Evolutionary conservation across 2,797 vertebrate genomes (phyloP), one percentile per base, ranked within the genome.

Genomic region (Delichon dasypus): DNA sequence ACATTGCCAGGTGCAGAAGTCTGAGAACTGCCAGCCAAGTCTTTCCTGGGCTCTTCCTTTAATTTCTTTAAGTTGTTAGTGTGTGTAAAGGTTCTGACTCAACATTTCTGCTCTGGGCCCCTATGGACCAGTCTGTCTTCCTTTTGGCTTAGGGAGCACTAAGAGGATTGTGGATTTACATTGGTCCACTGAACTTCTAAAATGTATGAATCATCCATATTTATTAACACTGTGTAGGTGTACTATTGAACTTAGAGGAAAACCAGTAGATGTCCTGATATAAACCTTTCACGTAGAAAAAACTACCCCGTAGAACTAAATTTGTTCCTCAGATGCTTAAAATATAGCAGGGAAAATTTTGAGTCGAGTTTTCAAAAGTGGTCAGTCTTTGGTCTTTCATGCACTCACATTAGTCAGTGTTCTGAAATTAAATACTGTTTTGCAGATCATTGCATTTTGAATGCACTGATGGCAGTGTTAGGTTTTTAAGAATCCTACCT

Each of bases 1-100:
- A 9, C 10, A 11, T 14, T 86, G 73, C 81, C 93, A 95, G 95
- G 88, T 96, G 95, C 90, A 94, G 81, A 72, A 80, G 20, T 25
- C 50, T 90, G 81, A 82, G 67, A 83, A 85, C 55, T 74, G 29
- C 80, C 77, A 95, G 57, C 38, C 61, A 83, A 40, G 61, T 7
- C 13, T 85, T 89, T 79, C 55, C 67, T 80, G 42, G 78, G 68
- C 20, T 94, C 48, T 67, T 94, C 40, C 70, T 78, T 91, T 82
- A 73, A 80, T 80, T 92, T 73, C 34, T 79, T 79, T 13, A 68
- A 77, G 42, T 88, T 76, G 17, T 36, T 62, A 19, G 14, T 73
- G 23, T 85, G 36, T 82, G 14, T 66, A 40, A 84, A 88, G 26
- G 21, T 70, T 48, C 38, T 66, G 70, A 40, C 50, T 94, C 53